Evolutionary conservation across 2,888 invertebrate genomes (phyloP), one percentile per base, ranked within the genome.

Genomic region (Mellilla xanthometata): DNA sequence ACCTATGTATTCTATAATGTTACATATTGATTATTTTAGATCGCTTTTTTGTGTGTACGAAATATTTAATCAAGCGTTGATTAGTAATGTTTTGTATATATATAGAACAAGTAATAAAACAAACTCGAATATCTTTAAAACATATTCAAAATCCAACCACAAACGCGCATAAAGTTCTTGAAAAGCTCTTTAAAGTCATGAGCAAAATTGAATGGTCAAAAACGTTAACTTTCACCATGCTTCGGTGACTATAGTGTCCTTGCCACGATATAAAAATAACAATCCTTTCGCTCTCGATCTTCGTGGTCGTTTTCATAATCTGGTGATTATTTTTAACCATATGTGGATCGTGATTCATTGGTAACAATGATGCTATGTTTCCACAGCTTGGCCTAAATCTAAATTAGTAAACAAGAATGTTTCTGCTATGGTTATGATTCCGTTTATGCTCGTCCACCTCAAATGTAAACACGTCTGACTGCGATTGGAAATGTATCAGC

Each of bases 401-500:
- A 32, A 51, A 52, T 47, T 40, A 33, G 55, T 49, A 62, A 48
- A 42, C 42, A 43, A 42, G 49, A 31, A 39, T 51, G 57, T 66
- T 61, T 58, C 45, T 55, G 39, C 58, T 55, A 23, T 30, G 12
- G 15, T 51, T 3, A 23, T 23, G 3, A 49, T 50, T 29, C 44
- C 28, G 27, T 36, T 11, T 30, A 39, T 19, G 22, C 32, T 49
- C 41, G 47, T 48, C 23, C n/a, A 7, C n/a, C 22, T 44, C 29
- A 39, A 55, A 54, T 60, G 49, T 45, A 70, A 65, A 65, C 61
- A 61, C 39, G 33, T 50, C 54, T 41, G 47, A 49, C 47, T 42
- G 36, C 36, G 39, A 31, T 39, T 39, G 36, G 45, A 49, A 29
- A 52, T 45, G 38, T 48, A 53, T 60, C 51, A 44, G 52, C 44